Evolutionary conservation across 2,113 vertebrate genomes (phyloP).

Genomic region (Phyllostomus discolor): DNA sequence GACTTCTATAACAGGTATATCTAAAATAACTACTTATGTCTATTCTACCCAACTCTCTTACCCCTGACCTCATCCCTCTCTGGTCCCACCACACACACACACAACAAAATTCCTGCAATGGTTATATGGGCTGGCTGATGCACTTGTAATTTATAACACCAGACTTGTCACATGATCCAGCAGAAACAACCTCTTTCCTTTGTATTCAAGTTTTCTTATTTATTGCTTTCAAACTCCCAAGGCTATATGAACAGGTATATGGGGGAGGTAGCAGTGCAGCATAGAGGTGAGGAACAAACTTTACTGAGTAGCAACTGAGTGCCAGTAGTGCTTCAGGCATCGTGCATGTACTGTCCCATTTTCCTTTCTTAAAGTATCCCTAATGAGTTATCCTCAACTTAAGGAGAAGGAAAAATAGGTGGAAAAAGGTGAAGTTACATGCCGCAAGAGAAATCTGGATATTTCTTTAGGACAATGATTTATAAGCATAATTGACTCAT

Average conservation of each 20-base stretch:
- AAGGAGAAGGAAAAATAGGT: background rate
- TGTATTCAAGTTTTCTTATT: background rate
- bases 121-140: background rate
- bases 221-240: background rate
- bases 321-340: accelerated
- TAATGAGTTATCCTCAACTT: background rate
- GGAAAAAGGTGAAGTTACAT: background rate
- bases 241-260: background rate
- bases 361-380: background rate
- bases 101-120: background rate
- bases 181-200: background rate
- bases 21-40: background rate
- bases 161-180: background rate
- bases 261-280: background rate
- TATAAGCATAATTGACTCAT: background rate
- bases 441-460: background rate
- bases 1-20: background rate
- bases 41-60: background rate
- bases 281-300: background rate
- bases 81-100: background rate
- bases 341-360: accelerated
- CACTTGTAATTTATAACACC: background rate
- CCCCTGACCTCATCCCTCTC: accelerated
- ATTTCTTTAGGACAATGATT: background rate
- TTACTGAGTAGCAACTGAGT: background rate